phyloP scores from a whole-genome alignment of 2,888 invertebrate genomes.

The Leptinotarsa juncta region DNA sequence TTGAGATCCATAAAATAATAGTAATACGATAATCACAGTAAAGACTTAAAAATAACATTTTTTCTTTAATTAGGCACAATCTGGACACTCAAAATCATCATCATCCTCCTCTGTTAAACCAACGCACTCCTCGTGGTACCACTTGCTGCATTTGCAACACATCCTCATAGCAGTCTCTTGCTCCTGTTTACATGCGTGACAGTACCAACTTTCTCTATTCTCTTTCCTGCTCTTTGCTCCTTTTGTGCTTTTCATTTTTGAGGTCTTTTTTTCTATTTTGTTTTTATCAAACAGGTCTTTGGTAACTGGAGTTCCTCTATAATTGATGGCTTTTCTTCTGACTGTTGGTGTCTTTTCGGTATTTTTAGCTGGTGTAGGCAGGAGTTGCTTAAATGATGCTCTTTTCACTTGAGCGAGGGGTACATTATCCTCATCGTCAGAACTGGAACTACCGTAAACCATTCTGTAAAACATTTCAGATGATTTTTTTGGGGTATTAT shows the following conservation, averaged over 20 bases:
- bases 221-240: background rate
- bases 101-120: background rate
- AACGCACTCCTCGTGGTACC: constrained; percentile 35
- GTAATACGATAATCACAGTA: no score
- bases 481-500: background rate
- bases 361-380: constrained; percentile 14
- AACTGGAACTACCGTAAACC: constrained; percentile 5
- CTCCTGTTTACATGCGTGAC: constrained; percentile 30
- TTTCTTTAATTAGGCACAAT: no score
- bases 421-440: constrained; percentile 9
- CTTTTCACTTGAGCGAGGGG: constrained; percentile 9
- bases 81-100: no score
- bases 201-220: background rate
- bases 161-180: constrained; percentile 27
- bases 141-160: constrained; percentile 22
- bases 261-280: background rate
- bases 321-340: constrained; percentile 22
- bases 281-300: constrained; percentile 11
- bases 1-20: no score
- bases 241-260: no score
- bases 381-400: background rate
- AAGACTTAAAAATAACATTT: no score
- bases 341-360: constrained; percentile 5
- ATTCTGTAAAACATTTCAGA: constrained; percentile 3
- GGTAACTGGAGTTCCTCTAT: constrained; percentile 21